A percentile compares a stretch with the other conserved stretches of the same genome.
phyloP scores from a whole-genome alignment of 2,888 invertebrate species.

The Noctuana brunneofusca region DNA sequence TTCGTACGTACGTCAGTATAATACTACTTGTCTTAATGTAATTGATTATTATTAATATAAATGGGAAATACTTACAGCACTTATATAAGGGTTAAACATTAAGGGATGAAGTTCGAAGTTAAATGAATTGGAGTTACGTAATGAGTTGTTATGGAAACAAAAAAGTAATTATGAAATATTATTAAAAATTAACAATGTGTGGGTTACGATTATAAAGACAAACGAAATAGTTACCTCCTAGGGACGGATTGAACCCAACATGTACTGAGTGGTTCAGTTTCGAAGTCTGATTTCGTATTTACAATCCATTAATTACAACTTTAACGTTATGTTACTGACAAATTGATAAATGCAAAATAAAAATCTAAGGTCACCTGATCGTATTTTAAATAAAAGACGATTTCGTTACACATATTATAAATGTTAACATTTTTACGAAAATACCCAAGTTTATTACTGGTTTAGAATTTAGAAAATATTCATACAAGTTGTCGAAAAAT shows the following conservation, averaged over 20 bases:
- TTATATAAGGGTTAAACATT: constrained; percentile 24
- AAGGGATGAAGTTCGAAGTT: constrained; percentile 9
- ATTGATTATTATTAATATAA: constrained; percentile 27
- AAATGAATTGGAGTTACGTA: constrained; percentile 10
- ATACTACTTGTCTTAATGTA: constrained; percentile 29
- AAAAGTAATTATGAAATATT: too few relatives aligned
- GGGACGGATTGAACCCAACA: constrained; percentile 73
- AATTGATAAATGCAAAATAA: constrained; percentile 35
- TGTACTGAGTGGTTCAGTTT: constrained; percentile 46
- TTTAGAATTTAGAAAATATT: constrained; percentile 27
- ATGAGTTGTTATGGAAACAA: constrained; percentile 16
- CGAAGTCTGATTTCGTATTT: constrained; percentile 45
- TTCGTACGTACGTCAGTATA: constrained; percentile 12
- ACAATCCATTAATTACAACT: constrained; percentile 44
- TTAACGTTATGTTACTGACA: constrained; percentile 34
- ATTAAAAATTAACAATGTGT: too few relatives aligned
- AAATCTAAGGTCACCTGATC: constrained; percentile 35
- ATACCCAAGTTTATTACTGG: constrained; percentile 52
- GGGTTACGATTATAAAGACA: background rate
- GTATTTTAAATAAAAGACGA: constrained; percentile 15
- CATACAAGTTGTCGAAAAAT: constrained; percentile 14
- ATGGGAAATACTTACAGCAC: constrained; percentile 26
- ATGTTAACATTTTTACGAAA: constrained; percentile 57
- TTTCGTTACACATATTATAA: constrained; percentile 25
- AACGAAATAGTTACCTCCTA: constrained; percentile 50